phyloP scores from a whole-genome alignment of 2,797 vertebrate genomes.

The Pempheris klunzingeri region DNA sequence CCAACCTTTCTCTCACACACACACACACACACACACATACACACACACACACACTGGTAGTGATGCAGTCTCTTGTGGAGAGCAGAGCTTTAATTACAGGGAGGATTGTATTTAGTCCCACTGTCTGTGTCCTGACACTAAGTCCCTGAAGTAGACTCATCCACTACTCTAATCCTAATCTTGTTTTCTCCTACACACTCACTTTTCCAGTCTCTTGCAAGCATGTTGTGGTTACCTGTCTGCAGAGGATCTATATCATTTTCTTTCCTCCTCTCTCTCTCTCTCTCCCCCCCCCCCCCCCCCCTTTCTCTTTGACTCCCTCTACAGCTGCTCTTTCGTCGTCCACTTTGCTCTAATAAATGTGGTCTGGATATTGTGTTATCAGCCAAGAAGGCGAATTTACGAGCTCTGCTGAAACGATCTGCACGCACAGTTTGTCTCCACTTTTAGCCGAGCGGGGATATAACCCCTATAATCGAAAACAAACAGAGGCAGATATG shows the following conservation, averaged over 20 bases:
- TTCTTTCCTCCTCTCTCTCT: background rate
- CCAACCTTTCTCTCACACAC: background rate
- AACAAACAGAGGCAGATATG: constrained; percentile 23
- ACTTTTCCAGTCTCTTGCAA: constrained; percentile 7
- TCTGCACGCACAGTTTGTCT: background rate
- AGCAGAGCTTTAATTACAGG: constrained; percentile 68
- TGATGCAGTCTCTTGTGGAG: constrained; percentile 38
- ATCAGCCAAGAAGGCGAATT: background rate
- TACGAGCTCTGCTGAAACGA: no score
- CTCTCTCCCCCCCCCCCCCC: background rate
- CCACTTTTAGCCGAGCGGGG: background rate
- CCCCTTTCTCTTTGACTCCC: background rate
- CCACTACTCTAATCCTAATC: constrained; percentile 71
- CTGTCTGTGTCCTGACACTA: constrained; percentile 50
- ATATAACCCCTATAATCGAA: background rate
- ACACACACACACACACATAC: constrained; percentile 10
- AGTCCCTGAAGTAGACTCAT: constrained; percentile 55
- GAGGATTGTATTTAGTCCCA: constrained; percentile 60
- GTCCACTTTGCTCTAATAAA: constrained; percentile 4
- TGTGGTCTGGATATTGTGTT: background rate
- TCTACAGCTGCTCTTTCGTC: constrained; percentile 10
- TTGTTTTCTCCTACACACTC: constrained; percentile 58
- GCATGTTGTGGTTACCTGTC: constrained; percentile 21
- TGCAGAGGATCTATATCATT: constrained; percentile 4
- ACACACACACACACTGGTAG: constrained; percentile 18